Evolutionary conservation across 2,888 invertebrate genomes (phyloP).

Genomic region (Himalopsyche tibetana): DNA sequence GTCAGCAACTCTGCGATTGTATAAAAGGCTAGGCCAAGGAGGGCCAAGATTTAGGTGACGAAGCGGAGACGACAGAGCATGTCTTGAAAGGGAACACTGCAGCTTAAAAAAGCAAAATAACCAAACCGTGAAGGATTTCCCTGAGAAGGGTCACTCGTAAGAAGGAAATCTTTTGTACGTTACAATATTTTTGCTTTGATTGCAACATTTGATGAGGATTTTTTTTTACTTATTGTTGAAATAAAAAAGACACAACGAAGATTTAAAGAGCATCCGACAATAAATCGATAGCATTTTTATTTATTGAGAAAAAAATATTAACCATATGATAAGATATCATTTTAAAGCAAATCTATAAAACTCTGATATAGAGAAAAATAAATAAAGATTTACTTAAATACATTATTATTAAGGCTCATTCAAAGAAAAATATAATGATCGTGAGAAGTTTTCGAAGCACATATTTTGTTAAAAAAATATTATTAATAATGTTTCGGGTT

Average conservation of each 20-base stretch:
- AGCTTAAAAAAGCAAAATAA: slow-evolving; percentile 46
- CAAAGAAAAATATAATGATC: too few species aligned
- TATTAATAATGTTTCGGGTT: too few species aligned
- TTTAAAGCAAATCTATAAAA: too few species aligned
- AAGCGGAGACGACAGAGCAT: slow-evolving; percentile 45
- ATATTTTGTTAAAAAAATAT: too few species aligned
- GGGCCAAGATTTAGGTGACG: slow-evolving; percentile 54
- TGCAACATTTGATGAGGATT: slow-evolving; percentile 31
- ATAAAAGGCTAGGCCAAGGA: slow-evolving; percentile 45
- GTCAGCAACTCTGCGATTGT: slow-evolving; percentile 49
- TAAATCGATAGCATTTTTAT: neutral
- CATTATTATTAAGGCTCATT: too few species aligned
- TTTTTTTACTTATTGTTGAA: neutral
- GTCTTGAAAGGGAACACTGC: slow-evolving; percentile 4
- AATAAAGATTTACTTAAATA: too few species aligned
- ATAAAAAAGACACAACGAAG: neutral
- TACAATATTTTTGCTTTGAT: slow-evolving; percentile 20
- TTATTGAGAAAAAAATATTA: neutral
- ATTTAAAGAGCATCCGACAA: neutral
- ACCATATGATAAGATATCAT: too few species aligned
- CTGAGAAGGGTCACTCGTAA: slow-evolving; percentile 10
- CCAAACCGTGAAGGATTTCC: slow-evolving; percentile 51
- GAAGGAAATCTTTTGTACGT: slow-evolving; percentile 8
- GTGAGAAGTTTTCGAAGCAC: too few species aligned
- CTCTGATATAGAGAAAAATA: too few species aligned